Evolutionary conservation across 2,888 invertebrate species (phyloP).

Genomic region (Conus canariensis): DNA sequence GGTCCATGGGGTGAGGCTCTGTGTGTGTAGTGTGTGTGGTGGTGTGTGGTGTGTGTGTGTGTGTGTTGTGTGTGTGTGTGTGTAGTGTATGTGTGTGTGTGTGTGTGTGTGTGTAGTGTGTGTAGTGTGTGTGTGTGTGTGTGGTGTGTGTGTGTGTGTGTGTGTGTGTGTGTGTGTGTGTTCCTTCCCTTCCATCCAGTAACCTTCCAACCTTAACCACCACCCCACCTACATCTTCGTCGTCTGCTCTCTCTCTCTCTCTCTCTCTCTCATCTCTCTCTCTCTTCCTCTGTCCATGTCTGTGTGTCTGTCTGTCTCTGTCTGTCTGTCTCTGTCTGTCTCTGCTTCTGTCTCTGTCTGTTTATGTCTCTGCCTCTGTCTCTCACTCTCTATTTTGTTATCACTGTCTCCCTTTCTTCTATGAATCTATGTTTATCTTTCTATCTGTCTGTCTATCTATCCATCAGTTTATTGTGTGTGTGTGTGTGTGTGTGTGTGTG

Average conservation of each 20-base stretch:
- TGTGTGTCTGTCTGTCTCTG: not conserved
- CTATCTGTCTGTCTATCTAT: not conserved
- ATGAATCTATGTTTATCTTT: not conserved
- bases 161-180: not conserved
- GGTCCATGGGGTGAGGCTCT: conserved; percentile 37
- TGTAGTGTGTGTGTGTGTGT: not conserved
- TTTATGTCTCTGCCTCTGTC: too few species aligned
- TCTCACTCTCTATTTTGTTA: not conserved
- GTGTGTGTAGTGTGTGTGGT: not conserved
- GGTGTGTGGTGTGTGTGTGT: not conserved
- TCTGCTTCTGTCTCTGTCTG: not conserved
- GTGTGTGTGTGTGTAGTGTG: not conserved
- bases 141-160: not conserved
- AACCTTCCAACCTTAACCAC: not conserved
- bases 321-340: not conserved
- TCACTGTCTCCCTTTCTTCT: not conserved
- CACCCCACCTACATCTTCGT: not conserved
- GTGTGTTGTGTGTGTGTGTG: not conserved
- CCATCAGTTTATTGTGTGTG: too few species aligned
- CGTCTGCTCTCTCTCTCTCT: not conserved
- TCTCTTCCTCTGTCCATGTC: not conserved
- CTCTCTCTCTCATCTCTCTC: not conserved
- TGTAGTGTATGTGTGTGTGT: not conserved
- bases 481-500: too few species aligned
- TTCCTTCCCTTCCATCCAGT: too few species aligned